Base-by-base conservation (phyloP, 2,113 vertebrate species). In the Synchiropus splendidus region DNA sequence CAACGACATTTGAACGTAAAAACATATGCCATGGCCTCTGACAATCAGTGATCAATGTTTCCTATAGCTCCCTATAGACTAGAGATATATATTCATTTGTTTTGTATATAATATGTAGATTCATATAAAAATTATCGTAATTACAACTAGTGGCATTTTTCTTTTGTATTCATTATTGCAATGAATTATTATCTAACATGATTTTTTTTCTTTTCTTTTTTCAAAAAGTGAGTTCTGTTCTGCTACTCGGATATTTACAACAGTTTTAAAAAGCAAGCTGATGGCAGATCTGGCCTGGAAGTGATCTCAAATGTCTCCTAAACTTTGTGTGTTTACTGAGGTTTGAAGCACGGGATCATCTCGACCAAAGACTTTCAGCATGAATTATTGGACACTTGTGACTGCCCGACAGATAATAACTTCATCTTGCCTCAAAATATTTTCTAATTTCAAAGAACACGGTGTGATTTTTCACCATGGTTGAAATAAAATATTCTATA, bases 121-220 rank as follows among this genome's bases (percentile, higher is more conserved):
- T 77, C 87, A 89, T 89, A 86, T 84, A 77, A 89, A 59, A 91
- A 85, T 71, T 67, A 62, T 77, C 54, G 66, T 85, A 83, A 90
- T 92, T 94, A 94, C 92, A 92, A 78, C 88, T 90, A 87, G 88
- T 89, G 87, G 77, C 84, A 87, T 90, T 87, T 75, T 75, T 74
- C 39, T 74, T 73, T 73, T 88, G 88, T 91, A 88, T 89, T 87
- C 89, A 90, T 95, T 98, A 97, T 98, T 98, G 95, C 95, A 89
- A 97, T 92, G 90, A 89, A 86, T 84, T 84, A 77, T 91, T 90
- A 88, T 89, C 90, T 93, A 95, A 90, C 84, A 94, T 95, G 90
- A 27, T 4, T 27, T 27, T 27, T 27, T 27, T 27, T 27, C 21
- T 27, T 27, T 27, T 27, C 8, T 27, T 27, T 27, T 84, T 91